Evolutionary conservation across 2,797 vertebrate genomes (phyloP).

Genomic region (Pagetopsis macropterus): DNA sequence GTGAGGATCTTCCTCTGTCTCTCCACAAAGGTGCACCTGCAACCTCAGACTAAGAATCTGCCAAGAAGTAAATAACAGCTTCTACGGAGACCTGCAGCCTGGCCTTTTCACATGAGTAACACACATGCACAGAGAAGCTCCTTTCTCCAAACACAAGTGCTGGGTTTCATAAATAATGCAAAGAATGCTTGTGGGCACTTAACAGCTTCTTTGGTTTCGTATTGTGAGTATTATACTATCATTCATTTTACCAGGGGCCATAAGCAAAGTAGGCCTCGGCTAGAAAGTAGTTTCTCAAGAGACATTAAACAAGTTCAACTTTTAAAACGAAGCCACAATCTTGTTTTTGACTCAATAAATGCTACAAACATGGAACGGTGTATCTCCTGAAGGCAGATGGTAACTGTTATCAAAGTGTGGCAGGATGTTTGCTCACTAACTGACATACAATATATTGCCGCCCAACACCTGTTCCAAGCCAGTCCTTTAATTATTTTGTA

Average conservation of each 20-base stretch:
- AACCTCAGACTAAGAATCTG: background rate
- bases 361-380: background rate
- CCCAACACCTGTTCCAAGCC: slow-evolving; percentile 23
- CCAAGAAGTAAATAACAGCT: slow-evolving; percentile 24
- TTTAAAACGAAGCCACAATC: background rate
- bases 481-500: background rate
- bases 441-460: background rate
- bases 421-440: slow-evolving; percentile 42
- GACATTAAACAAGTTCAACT: background rate
- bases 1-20: background rate
- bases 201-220: slow-evolving; percentile 13
- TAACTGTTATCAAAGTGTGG: slow-evolving; percentile 14
- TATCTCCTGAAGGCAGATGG: slow-evolving; percentile 6
- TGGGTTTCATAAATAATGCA: slow-evolving; percentile 39
- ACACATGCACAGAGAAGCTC: background rate
- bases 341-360: background rate
- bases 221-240: background rate
- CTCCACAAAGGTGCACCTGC: slow-evolving; percentile 2
- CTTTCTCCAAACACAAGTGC: slow-evolving; percentile 10
- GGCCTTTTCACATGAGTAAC: slow-evolving; percentile 29
- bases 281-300: background rate
- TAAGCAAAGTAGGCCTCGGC: background rate
- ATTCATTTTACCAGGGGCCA: background rate
- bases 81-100: slow-evolving; percentile 1
- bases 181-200: background rate